phyloP scores from a whole-genome alignment of 2,888 invertebrate species.

The Lypha dubia region DNA sequence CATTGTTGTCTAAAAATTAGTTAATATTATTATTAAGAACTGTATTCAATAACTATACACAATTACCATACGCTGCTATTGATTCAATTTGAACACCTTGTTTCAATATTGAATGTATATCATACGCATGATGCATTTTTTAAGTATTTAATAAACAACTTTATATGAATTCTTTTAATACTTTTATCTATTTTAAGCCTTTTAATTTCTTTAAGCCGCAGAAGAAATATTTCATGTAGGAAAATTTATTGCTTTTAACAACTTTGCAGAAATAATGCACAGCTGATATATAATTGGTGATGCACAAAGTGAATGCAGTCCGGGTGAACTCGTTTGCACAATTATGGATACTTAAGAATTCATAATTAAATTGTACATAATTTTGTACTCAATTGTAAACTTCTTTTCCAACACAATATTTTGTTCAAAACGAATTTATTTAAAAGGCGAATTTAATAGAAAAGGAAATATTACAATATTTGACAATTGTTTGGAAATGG shows the following conservation, averaged over 20 bases:
- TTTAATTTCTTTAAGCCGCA: background rate
- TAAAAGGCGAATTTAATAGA: too few relatives aligned
- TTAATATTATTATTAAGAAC: background rate
- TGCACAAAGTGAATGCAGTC: too few relatives aligned
- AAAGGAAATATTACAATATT: too few relatives aligned
- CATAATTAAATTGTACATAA: too few relatives aligned
- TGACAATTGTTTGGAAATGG: too few relatives aligned
- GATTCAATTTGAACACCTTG: constrained; percentile 95
- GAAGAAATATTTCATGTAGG: background rate
- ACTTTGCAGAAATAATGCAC: constrained; percentile 26
- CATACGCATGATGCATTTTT: constrained; percentile 89
- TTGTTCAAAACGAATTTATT: too few relatives aligned
- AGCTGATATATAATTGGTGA: background rate
- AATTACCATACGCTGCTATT: constrained; percentile 94
- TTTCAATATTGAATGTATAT: constrained; percentile 91
- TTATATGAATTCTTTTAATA: too few relatives aligned
- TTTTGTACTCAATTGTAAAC: too few relatives aligned
- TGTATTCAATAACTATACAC: background rate
- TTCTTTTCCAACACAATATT: too few relatives aligned
- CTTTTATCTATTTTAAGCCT: background rate
- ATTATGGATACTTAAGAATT: too few relatives aligned
- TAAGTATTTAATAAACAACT: background rate
- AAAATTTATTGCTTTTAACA: background rate
- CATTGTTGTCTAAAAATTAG: constrained; percentile 88
- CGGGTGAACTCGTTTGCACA: too few relatives aligned